These are phyloP conservation scores for Orientallactaga sibirica DNA, from an alignment of 2,797 vertebrate species.

Conservation along the genomic window DNA sequence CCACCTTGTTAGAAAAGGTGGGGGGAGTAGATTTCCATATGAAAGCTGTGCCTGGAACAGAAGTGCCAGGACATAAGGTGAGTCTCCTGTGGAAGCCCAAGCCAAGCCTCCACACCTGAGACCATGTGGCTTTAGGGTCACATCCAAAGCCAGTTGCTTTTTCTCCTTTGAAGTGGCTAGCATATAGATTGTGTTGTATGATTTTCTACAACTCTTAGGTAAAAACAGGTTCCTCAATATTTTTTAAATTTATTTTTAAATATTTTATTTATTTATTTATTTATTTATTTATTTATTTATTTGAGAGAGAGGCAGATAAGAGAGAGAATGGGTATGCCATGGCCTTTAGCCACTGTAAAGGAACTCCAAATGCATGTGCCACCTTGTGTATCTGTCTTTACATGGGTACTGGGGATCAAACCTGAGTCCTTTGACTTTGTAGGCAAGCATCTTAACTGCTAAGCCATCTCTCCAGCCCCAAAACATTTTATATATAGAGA, in stretches of 20 bases:
- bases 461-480: no score
- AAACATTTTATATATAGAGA: background rate
- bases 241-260: no score
- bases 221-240: background rate
- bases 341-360: no score
- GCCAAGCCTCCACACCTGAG: background rate
- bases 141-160: background rate
- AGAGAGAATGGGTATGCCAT: no score
- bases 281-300: no score
- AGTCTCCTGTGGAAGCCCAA: background rate
- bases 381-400: no score
- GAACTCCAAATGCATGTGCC: no score
- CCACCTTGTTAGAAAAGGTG: conserved; percentile 89
- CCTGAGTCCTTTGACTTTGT: no score
- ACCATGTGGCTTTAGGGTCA: background rate
- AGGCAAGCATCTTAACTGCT: no score
- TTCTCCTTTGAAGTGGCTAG: background rate
- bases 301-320: no score
- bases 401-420: no score
- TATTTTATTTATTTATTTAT: no score
- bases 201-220: conserved; percentile 12
- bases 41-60: conserved; percentile 97
- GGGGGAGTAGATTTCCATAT: conserved; percentile 93
- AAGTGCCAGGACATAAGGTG: conserved; percentile 95
- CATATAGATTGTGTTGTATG: background rate